Evolutionary conservation across 30 jellyfish, hydroid and myxozoan species (phyloP).

Genomic region (Aurelia sp.): DNA sequence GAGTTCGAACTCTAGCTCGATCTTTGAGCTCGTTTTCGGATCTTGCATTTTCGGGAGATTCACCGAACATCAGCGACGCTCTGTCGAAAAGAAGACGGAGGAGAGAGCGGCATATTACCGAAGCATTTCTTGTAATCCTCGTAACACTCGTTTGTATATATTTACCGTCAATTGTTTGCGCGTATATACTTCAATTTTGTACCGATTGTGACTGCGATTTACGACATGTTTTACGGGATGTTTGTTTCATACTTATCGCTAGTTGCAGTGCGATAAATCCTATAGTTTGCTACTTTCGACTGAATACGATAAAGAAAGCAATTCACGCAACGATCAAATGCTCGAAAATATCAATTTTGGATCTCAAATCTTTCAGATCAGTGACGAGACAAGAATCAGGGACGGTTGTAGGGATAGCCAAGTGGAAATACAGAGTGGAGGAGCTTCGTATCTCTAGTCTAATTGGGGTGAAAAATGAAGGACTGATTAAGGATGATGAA

Average conservation of each 20-base stretch:
- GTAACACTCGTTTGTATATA: slow-evolving; percentile 46
- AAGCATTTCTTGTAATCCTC: slow-evolving; percentile 58
- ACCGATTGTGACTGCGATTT: slow-evolving; percentile 69
- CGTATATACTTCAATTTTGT: slow-evolving; percentile 87
- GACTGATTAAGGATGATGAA: background rate
- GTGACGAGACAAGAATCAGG: background rate
- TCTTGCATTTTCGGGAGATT: background rate
- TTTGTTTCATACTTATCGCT: slow-evolving; percentile 63
- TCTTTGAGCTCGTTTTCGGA: slow-evolving; percentile 4
- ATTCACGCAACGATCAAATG: slow-evolving; percentile 16
- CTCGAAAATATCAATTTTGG: background rate
- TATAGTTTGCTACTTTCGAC: slow-evolving; percentile 72
- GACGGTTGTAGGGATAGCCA: background rate
- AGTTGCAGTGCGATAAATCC: slow-evolving; percentile 88
- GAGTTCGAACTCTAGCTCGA: slow-evolving; percentile 4
- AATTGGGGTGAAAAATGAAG: background rate
- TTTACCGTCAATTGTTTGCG: slow-evolving; percentile 70
- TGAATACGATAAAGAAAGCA: slow-evolving; percentile 78
- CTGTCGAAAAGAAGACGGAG: background rate
- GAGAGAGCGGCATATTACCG: slow-evolving; percentile 62
- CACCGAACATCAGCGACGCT: background rate
- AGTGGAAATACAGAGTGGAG: background rate
- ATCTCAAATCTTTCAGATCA: background rate
- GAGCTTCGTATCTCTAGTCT: background rate
- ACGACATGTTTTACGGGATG: slow-evolving; percentile 84